Base-by-base conservation (phyloP, 1,140 invertebrate genomes). In the Dendrolimus punctatus region DNA sequence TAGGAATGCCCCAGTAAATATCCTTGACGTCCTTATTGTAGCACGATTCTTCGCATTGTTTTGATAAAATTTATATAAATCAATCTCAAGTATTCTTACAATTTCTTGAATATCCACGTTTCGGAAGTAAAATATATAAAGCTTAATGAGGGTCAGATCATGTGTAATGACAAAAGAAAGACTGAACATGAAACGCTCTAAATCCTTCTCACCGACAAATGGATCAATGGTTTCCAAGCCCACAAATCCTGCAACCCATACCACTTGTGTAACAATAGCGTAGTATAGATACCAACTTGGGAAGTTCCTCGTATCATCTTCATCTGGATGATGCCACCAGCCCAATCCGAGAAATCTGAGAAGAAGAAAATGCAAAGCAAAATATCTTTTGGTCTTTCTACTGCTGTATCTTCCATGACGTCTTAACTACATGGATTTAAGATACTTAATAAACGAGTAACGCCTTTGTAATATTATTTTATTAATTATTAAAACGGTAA, bases 311-410 rank as follows among this genome's bases (percentile, higher is more conserved):
- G 62, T 73, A 6, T 86, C 57, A 4, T 55, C 58, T 66, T 86
- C 76, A 51, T 83, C 79, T 2, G 83, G 83, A 49, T 83, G 76
- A 53, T 86, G 83, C 83, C 83, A 86, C 80, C 80, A 84, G 8
- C 83, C 83, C 2, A 86, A 49, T 5, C 80, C 83, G 6, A 84
- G 55, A 43, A 77, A 74, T 45, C 83, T 64, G 0, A 86, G 49
- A 8, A 86, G 59, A 46, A 65, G 6, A 57, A 59, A 86, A 57
- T 86, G 83, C 6, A 79, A 48, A 9, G 49, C 63, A 57, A 85
- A 84, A 49, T 80, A 84, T 6, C 74, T 69, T 6, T 68, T 8
- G 79, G 76, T 8, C 59, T 58, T 50, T 39, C 39, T 5, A 43
- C 40, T 40, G 10, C 50, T 42, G 40, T 38, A 5, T 64, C 51